These are phyloP conservation scores for Paracentrotus lividus DNA, from an alignment of 53 echinoderm and acorn worm genomes.

Conservation along the genomic window DNA sequence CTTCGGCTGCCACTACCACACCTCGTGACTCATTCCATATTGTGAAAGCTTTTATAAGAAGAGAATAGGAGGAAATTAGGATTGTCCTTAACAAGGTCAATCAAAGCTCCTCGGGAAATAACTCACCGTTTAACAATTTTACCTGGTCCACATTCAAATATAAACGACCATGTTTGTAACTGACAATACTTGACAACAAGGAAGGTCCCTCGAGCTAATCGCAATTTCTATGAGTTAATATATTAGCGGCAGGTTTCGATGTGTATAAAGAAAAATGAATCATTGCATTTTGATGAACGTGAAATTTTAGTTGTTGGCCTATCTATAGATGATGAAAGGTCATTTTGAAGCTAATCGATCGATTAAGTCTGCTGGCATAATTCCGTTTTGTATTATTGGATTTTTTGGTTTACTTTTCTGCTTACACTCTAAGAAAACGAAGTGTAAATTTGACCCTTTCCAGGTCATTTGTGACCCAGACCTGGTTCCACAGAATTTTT, in stretches of 20 bases:
- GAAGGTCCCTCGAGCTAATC: neutral
- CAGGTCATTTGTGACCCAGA: too few species aligned
- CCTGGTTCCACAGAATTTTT: too few species aligned
- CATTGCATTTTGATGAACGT: neutral
- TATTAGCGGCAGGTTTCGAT: neutral
- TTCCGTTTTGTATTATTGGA: neutral
- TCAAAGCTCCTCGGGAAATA: neutral
- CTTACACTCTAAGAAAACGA: too few species aligned
- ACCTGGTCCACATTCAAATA: neutral
- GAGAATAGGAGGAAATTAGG: constrained; percentile 34
- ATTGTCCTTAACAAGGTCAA: constrained; percentile 32
- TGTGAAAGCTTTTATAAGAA: neutral
- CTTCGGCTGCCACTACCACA: neutral
- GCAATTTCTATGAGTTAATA: neutral
- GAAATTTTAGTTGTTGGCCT: too few species aligned
- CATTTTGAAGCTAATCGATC: neutral
- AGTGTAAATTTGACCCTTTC: too few species aligned
- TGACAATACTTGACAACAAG: neutral
- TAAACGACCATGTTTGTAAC: neutral
- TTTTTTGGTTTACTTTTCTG: too few species aligned
- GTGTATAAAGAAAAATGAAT: neutral
- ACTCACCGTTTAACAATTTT: constrained; percentile 21
- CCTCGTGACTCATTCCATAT: neutral
- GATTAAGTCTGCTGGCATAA: neutral
- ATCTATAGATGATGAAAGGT: too few species aligned